Conservation (phyloP, 2,113 vertebrate genomes). For the Lanius ludovicianus region DNA sequence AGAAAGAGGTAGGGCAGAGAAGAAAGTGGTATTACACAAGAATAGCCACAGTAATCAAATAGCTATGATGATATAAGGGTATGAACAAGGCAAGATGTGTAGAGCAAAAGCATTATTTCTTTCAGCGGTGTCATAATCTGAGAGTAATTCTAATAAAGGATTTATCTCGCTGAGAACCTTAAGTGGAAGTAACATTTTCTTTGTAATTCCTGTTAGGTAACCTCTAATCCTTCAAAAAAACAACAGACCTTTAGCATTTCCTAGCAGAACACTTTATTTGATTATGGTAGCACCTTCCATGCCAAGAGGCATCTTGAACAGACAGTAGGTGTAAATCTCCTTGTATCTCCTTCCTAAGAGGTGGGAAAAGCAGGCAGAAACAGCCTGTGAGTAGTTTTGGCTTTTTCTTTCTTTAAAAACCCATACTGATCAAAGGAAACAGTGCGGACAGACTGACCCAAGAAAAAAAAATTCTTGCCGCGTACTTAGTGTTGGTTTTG, state of each 20-base stretch:
- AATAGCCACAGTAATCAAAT: background rate
- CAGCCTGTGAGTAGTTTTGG: background rate
- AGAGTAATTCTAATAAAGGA: background rate
- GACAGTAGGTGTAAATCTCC: background rate
- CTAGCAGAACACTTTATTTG: background rate
- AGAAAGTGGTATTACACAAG: background rate
- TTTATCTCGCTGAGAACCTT: background rate
- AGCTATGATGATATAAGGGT: background rate
- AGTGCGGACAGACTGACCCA: background rate
- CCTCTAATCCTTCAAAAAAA: background rate
- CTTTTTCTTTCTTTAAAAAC: background rate
- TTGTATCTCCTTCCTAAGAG: background rate
- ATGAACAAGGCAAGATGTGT: background rate
- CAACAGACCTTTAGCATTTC: background rate
- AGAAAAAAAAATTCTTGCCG: background rate
- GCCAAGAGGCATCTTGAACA: background rate
- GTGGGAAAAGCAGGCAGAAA: background rate
- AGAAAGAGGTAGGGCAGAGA: background rate
- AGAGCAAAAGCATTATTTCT: background rate
- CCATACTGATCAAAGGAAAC: background rate
- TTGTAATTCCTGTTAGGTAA: background rate
- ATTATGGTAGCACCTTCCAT: background rate
- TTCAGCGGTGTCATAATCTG: background rate
- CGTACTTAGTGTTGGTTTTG: background rate
- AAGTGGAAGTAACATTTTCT: background rate